A percentile compares a stretch with the other conserved stretches of the same genome.
phyloP scores from a whole-genome alignment of 2,113 vertebrate species.

The Pollimyrus isidori region DNA sequence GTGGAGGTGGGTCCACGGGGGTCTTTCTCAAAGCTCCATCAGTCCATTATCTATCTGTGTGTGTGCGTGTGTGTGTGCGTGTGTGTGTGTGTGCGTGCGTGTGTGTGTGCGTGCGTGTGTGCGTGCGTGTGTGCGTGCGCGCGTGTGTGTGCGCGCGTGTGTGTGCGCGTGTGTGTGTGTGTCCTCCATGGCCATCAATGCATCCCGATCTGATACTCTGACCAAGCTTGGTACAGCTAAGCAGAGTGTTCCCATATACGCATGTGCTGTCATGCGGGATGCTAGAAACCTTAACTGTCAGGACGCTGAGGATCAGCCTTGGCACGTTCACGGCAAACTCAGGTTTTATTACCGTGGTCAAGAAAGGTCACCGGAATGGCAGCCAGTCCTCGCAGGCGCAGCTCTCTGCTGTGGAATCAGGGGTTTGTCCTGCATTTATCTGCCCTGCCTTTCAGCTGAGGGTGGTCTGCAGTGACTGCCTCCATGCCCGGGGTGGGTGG shows the following conservation, averaged over 20 bases:
- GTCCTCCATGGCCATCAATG: background rate
- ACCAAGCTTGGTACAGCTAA: slow-evolving; percentile 29
- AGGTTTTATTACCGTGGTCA: background rate
- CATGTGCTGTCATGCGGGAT: background rate
- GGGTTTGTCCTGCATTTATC: background rate
- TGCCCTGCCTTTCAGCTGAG: background rate
- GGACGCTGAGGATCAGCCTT: background rate
- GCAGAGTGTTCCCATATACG: background rate
- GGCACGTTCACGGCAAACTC: background rate
- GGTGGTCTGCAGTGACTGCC: background rate
- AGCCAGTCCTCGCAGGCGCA: background rate
- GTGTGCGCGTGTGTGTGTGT: no score
- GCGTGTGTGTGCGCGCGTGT: background rate
- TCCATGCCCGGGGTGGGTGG: background rate
- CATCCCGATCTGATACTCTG: slow-evolving; percentile 37
- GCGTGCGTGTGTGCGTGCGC: no score
- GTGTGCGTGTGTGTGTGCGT: no score
- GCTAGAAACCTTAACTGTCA: background rate
- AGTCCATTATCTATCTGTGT: no score
- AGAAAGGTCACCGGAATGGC: background rate
- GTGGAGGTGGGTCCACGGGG: background rate
- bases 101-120: no score
- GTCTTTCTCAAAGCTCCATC: background rate
- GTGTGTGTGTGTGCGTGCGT: background rate
- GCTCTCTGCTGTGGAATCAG: background rate